Conservation (phyloP, 2,888 invertebrate genomes). For the Eilema caniola region DNA sequence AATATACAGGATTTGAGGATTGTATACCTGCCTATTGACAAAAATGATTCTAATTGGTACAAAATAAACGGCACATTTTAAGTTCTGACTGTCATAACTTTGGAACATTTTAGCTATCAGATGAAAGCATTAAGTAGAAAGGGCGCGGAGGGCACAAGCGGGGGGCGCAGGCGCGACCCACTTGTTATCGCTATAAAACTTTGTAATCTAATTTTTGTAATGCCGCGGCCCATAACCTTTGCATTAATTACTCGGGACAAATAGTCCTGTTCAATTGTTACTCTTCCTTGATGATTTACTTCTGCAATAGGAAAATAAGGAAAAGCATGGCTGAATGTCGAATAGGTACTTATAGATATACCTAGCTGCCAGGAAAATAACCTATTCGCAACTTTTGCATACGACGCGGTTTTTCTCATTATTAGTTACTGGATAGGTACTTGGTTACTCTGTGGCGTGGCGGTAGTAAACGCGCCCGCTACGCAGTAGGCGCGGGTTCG, state of each 20-base stretch:
- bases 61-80: neutral
- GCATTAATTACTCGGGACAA: neutral
- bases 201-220: constrained; percentile 1
- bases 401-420: no score
- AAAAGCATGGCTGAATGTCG: neutral
- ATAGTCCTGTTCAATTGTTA: neutral
- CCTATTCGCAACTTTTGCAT: no score
- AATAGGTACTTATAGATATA: neutral
- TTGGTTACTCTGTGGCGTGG: no score
- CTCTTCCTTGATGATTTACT: neutral
- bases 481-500: no score
- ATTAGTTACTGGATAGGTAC: no score
- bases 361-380: no score
- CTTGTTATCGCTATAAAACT: constrained; percentile 2
- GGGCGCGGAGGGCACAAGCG: neutral
- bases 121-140: neutral
- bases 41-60: neutral
- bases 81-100: neutral
- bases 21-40: no score
- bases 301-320: neutral
- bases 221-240: neutral
- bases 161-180: neutral
- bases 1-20: no score
- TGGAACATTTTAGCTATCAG: neutral
- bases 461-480: no score